Percentiles rank a stretch among this genome's conserved stretches.
phyloP scores from a whole-genome alignment of 2,888 invertebrate genomes.

The Cremastinae sp. region DNA sequence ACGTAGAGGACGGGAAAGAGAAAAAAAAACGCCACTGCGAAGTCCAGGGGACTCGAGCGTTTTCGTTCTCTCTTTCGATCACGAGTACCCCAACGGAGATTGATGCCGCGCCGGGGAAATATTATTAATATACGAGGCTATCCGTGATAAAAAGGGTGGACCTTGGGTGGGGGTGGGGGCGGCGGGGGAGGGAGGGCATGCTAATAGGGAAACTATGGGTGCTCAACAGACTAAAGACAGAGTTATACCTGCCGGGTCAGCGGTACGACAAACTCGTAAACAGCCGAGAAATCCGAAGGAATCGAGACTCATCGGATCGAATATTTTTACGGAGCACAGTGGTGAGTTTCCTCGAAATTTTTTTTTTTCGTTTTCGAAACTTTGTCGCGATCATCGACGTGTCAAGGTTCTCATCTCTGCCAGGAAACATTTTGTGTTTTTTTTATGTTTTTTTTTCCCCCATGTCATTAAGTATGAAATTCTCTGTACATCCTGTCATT shows the following conservation, averaged over 20 bases:
- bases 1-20: conserved; percentile 30
- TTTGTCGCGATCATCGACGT: neutral
- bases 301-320: conserved; percentile 91
- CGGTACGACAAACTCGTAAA: conserved; percentile 87
- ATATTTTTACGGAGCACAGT: conserved; percentile 97
- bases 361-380: neutral
- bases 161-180: conserved; percentile 57
- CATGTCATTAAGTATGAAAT: conserved; percentile 11
- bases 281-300: conserved; percentile 90
- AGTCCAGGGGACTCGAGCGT: conserved; percentile 41
- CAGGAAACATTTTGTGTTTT: neutral
- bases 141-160: conserved; percentile 43
- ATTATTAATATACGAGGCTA: conserved; percentile 55
- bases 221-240: conserved; percentile 97
- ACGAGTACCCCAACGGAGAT: conserved; percentile 23
- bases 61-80: conserved; percentile 2
- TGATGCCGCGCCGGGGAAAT: conserved; percentile 61
- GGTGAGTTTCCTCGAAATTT: conserved; percentile 84
- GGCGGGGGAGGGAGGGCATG: conserved; percentile 75
- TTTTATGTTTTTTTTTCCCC: conserved; percentile 36
- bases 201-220: conserved; percentile 87
- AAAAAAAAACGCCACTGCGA: conserved; percentile 9
- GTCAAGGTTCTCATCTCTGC: neutral
- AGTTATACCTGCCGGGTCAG: conserved; percentile 85
- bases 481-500: conserved; percentile 40